Evolutionary conservation across 1,140 invertebrate species (phyloP), one percentile per base, ranked within the genome.

Genomic region (Eupristina koningsbergeri): DNA sequence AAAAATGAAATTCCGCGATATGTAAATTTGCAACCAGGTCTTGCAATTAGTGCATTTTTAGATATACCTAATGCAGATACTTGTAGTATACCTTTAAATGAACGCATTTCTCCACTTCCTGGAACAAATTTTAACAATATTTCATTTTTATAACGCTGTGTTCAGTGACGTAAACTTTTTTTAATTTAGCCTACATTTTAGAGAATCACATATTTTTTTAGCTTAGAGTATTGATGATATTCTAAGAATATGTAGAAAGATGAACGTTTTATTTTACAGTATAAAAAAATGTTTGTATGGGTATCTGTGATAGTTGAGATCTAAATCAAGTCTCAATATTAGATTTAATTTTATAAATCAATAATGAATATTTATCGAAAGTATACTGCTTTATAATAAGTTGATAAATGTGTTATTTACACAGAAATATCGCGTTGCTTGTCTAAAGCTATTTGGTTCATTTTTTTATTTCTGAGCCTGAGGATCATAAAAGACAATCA

Each of bases 391-490:
- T 78, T 63, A 31, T 22, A 22, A 29, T 47, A n/a, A 50, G 34
- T 79, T 79, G 50, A 31, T 81, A 9, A 45, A 29, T 41, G n/a
- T 39, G 73, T 75, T 67, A 47, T 75, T 50, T 82, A 9, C 31
- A 26, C n/a, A 36, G 1, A 34, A 76, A 53, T 58, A 63, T 73
- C 76, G 31, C 67, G 39, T 71, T 78, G 53, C 45, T 79, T 29
- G 53, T 74, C 39, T 58, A 47, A 63, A 81, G 53, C 13, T 75
- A 45, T 34, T 82, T 67, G 53, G 36, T 29, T 74, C 9, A 39
- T 31, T 39, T 53, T 69, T 84, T 84, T 84, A 84, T 79, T 80
- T 83, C 80, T 84, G 77, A 84, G 83, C 80, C 76, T 84, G 83
- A 84, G 53, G 22, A 36, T 75, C 34, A 26, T 76, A 77, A 77